Percentiles rank a stretch among this genome's conserved stretches.
Conservation (phyloP, 2,888 invertebrate genomes). For the Ptilodon capucinus region DNA sequence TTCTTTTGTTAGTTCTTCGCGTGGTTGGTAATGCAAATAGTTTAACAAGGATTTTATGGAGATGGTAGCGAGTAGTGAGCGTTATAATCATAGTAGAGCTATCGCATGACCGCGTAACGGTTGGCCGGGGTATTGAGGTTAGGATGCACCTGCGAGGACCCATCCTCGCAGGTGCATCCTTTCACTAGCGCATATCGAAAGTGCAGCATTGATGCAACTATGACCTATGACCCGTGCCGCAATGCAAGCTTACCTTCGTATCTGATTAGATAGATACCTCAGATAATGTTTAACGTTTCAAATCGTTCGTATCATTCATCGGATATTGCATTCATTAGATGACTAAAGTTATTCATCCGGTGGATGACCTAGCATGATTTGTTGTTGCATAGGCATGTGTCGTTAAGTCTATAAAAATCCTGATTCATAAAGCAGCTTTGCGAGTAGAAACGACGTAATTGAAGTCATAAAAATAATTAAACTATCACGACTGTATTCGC, state of each 20-base stretch:
- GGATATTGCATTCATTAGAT: neutral
- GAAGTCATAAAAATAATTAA: too few relatives aligned
- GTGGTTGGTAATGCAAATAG: too few relatives aligned
- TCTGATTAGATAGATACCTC: slow-evolving; percentile 36
- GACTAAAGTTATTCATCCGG: neutral
- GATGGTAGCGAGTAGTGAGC: too few relatives aligned
- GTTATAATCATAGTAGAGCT: too few relatives aligned
- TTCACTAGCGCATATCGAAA: slow-evolving; percentile 77
- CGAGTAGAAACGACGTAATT: too few relatives aligned
- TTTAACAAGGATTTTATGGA: too few relatives aligned
- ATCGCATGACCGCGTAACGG: neutral
- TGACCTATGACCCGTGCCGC: slow-evolving; percentile 59
- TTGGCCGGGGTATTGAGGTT: neutral
- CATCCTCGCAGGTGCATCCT: too few relatives aligned
- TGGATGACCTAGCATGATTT: neutral
- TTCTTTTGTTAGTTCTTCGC: too few relatives aligned
- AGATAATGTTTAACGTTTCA: slow-evolving; percentile 21
- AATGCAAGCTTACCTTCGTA: slow-evolving; percentile 29
- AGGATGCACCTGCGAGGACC: slow-evolving; percentile 49
- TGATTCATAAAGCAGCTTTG: neutral
- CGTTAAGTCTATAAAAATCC: neutral
- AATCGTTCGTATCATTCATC: neutral
- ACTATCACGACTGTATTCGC: too few relatives aligned
- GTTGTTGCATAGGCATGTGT: neutral
- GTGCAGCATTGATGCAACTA: slow-evolving; percentile 74